phyloP scores from a whole-genome alignment of 2,113 vertebrate species.

The Pogonocichla stellata region DNA sequence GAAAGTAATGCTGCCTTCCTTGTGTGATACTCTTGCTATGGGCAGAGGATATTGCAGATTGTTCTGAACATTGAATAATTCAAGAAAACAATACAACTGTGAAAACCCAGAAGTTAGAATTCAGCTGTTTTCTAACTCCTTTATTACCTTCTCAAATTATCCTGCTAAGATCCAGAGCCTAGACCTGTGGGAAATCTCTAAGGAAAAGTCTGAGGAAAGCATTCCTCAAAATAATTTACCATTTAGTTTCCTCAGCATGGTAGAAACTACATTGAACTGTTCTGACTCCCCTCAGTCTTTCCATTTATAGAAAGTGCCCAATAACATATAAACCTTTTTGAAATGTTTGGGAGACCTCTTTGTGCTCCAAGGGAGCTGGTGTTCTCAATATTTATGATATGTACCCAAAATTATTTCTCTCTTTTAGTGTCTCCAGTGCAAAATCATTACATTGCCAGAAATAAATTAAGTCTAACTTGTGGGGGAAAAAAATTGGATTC shows the following conservation, averaged over 20 bases:
- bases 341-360: neutral
- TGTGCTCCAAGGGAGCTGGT: neutral
- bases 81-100: neutral
- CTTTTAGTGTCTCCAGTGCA: neutral
- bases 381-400: neutral
- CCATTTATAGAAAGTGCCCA: neutral
- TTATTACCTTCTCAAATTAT: neutral
- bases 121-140: neutral
- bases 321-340: neutral
- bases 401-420: neutral
- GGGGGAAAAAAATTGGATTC: neutral
- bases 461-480: neutral
- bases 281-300: neutral
- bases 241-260: neutral
- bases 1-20: neutral
- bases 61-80: neutral
- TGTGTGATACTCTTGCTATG: neutral
- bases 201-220: neutral
- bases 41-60: neutral
- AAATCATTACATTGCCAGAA: slow-evolving; percentile 8
- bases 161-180: neutral
- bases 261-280: neutral
- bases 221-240: neutral
- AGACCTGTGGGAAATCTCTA: neutral
- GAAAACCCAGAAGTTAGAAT: neutral